Evolutionary conservation across 2,113 vertebrate genomes (phyloP).

Genomic region (Brachypteracias leptosomus): DNA sequence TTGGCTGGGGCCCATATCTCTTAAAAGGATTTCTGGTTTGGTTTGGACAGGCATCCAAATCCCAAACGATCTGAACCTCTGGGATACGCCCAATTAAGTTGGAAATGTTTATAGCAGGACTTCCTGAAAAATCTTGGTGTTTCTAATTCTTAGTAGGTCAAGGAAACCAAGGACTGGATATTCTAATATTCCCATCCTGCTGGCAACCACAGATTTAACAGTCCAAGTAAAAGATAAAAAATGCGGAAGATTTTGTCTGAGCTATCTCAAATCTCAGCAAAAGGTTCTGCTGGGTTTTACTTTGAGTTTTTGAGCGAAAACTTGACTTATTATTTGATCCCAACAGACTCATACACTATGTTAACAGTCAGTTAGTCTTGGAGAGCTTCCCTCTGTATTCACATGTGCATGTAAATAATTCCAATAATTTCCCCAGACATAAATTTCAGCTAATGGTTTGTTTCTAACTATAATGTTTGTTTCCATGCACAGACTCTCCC

Average conservation of each 20-base stretch:
- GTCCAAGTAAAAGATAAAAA: background rate
- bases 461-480: constrained; percentile 1
- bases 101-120: background rate
- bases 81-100: background rate
- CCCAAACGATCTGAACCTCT: background rate
- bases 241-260: background rate
- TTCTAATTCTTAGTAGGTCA: background rate
- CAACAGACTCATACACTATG: background rate
- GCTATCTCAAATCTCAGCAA: background rate
- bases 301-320: background rate
- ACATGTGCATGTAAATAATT: constrained; percentile 16
- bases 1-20: background rate
- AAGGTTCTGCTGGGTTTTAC: background rate
- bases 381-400: background rate
- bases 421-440: constrained; percentile 14
- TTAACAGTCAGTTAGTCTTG: background rate
- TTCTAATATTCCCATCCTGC: background rate
- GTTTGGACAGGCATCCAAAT: background rate
- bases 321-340: background rate
- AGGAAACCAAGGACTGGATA: background rate
- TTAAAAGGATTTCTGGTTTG: background rate
- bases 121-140: background rate
- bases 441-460: constrained; percentile 30
- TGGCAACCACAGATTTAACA: background rate
- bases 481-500: background rate